These are phyloP conservation scores for Trachemys scripta DNA, from an alignment of 2,113 vertebrate genomes.

Conservation along the genomic window DNA sequence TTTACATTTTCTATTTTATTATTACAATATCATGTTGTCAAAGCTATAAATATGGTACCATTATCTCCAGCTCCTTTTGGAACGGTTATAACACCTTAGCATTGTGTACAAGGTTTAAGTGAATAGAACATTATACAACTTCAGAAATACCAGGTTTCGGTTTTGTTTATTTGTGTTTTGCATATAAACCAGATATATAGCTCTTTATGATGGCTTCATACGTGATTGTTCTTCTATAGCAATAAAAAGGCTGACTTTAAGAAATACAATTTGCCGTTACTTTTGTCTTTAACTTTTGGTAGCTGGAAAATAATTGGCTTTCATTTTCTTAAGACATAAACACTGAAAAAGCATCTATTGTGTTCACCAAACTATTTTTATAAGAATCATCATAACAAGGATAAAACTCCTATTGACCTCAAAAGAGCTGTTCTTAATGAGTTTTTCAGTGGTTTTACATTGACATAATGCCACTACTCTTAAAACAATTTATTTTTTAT, in stretches of 20 bases:
- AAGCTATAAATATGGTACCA: neutral
- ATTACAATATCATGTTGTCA: neutral
- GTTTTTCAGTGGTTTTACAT: neutral
- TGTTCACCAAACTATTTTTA: neutral
- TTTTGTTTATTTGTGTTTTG: neutral
- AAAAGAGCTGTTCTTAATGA: neutral
- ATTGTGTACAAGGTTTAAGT: neutral
- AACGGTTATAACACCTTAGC: neutral
- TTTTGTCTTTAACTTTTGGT: accelerated
- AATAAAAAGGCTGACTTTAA: neutral
- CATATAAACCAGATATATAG: neutral
- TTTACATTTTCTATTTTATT: neutral
- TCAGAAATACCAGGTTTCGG: neutral
- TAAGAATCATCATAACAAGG: neutral
- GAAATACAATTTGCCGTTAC: neutral
- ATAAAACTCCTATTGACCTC: neutral
- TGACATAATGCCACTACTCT: neutral
- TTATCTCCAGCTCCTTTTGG: neutral
- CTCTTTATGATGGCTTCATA: neutral
- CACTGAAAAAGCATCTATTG: neutral
- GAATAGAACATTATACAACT: neutral
- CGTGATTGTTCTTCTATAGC: neutral
- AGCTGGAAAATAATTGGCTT: neutral
- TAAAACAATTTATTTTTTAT: neutral
- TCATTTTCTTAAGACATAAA: neutral